Percentiles rank a stretch among this genome's conserved stretches.
phyloP scores from a whole-genome alignment of 2,888 invertebrate genomes.

The Melinaea marsaeus region DNA sequence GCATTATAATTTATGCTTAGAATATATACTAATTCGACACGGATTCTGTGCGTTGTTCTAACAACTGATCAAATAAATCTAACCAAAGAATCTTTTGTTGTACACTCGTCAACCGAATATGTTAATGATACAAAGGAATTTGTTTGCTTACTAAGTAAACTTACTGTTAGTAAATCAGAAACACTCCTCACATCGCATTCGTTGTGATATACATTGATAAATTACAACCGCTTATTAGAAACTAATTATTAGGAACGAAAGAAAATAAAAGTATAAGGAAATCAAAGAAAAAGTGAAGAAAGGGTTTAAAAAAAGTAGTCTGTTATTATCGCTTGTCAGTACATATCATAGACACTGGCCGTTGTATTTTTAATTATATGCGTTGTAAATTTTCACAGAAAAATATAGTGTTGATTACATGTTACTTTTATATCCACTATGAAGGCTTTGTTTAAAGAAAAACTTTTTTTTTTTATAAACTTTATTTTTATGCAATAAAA shows the following conservation, averaged over 20 bases:
- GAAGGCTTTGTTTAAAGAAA: no score
- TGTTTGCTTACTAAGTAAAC: slow-evolving; percentile 36
- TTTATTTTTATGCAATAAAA: no score
- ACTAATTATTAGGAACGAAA: slow-evolving; percentile 57
- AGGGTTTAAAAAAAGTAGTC: slow-evolving; percentile 51
- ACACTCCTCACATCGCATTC: slow-evolving; percentile 1
- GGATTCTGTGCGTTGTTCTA: slow-evolving; percentile 44
- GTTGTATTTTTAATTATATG: slow-evolving; percentile 30
- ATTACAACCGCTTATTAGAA: slow-evolving; percentile 47
- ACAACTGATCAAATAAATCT: slow-evolving; percentile 74
- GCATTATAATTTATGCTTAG: slow-evolving; percentile 19
- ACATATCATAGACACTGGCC: slow-evolving; percentile 57
- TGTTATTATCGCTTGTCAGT: slow-evolving; percentile 66
- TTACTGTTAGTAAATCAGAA: slow-evolving; percentile 15
- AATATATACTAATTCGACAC: slow-evolving; percentile 20
- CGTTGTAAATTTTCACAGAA: slow-evolving; percentile 16
- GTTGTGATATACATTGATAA: slow-evolving; percentile 10
- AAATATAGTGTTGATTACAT: background rate
- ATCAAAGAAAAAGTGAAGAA: slow-evolving; percentile 70
- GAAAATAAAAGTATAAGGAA: slow-evolving; percentile 54
- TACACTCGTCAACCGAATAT: slow-evolving; percentile 35
- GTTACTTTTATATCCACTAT: slow-evolving; percentile 3
- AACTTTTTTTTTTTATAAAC: no score
- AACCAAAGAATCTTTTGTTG: slow-evolving; percentile 42
- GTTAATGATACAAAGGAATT: slow-evolving; percentile 32